phyloP scores from a whole-genome alignment of 2,888 invertebrate species.

The Andrena haemorrhoa region DNA sequence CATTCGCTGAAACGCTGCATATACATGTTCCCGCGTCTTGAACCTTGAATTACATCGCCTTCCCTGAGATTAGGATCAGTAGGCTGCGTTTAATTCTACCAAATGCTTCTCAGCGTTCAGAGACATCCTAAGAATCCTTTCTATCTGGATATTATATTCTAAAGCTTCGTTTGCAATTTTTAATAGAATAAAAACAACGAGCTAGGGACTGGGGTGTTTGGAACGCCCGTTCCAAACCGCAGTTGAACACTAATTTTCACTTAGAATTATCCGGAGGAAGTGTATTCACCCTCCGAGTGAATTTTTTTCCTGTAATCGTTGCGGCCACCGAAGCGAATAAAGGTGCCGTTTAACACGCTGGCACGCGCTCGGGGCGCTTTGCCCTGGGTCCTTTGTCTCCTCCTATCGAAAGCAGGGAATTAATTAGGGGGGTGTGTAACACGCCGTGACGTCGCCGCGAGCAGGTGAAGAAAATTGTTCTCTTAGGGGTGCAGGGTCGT shows the following conservation, averaged over 20 bases:
- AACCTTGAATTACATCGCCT: background rate
- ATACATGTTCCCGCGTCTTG: background rate
- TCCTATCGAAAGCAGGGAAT: slow-evolving; percentile 42
- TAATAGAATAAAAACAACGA: no score
- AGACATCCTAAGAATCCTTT: no score
- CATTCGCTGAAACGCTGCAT: slow-evolving; percentile 3
- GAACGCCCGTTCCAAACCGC: background rate
- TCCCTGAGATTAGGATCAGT: background rate
- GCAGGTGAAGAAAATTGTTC: slow-evolving; percentile 77
- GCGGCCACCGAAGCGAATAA: slow-evolving; percentile 32
- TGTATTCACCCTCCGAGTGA: background rate
- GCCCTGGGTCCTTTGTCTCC: slow-evolving; percentile 1
- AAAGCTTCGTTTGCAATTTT: no score
- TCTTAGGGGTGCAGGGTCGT: slow-evolving; percentile 20
- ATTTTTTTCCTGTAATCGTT: slow-evolving; percentile 22
- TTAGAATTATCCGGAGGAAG: background rate
- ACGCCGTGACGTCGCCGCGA: slow-evolving; percentile 76
- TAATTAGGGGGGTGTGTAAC: slow-evolving; percentile 75
- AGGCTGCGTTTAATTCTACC: no score
- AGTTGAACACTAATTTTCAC: background rate
- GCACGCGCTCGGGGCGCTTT: slow-evolving; percentile 13
- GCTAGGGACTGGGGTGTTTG: no score
- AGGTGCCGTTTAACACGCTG: slow-evolving; percentile 35
- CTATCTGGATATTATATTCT: background rate
- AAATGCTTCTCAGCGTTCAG: background rate